phyloP scores from a whole-genome alignment of 2,797 vertebrate genomes.

The Cynopterus sphinx region DNA sequence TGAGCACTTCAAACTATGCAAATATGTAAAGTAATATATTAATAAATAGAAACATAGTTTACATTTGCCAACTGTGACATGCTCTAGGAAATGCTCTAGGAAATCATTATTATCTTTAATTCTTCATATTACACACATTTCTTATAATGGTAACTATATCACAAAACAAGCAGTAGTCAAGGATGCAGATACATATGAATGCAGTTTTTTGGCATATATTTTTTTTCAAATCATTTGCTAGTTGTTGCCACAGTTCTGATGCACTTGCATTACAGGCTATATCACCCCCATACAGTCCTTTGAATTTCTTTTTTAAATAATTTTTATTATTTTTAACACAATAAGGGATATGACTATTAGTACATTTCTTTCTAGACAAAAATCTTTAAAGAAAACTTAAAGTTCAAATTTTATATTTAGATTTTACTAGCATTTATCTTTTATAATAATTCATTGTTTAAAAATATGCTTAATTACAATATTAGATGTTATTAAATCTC shows the following conservation, averaged over 20 bases:
- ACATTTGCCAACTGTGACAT: not conserved
- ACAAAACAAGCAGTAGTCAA: not conserved
- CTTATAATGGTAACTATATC: not conserved
- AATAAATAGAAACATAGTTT: not conserved
- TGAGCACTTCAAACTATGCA: not conserved
- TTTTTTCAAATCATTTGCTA: not conserved
- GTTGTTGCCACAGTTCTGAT: not conserved
- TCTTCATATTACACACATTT: not conserved
- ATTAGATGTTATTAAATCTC: not conserved
- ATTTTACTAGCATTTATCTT: not conserved
- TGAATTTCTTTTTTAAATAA: not conserved
- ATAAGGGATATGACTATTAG: not conserved
- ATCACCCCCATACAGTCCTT: not conserved
- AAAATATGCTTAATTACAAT: not conserved
- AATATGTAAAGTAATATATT: not conserved
- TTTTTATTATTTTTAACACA: constrained; percentile 13
- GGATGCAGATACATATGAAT: too few species aligned
- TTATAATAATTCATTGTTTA: not conserved
- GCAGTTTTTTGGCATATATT: not conserved
- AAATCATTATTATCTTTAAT: not conserved
- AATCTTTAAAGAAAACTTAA: constrained; percentile 21
- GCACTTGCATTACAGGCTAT: not conserved
- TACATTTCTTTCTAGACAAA: not conserved
- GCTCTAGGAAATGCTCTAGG: not conserved
- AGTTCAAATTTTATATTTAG: not conserved